Evolutionary conservation across 2,888 invertebrate genomes (phyloP).

Genomic region (Enoplolaimus lenunculus): DNA sequence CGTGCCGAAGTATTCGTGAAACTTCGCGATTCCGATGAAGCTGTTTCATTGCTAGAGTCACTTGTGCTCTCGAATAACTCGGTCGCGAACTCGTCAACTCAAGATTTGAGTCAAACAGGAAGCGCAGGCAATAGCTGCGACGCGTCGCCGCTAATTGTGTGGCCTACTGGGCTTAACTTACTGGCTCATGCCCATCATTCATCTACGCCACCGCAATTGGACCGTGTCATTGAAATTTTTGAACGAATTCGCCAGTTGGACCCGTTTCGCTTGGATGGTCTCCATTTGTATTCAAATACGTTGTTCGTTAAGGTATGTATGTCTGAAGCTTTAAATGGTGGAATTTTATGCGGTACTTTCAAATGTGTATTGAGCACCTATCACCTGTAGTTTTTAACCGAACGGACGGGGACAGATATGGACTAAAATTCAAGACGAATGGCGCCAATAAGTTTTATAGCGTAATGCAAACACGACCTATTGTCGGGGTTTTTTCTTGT

Average conservation of each 20-base stretch:
- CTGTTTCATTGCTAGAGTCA: conserved; percentile 63
- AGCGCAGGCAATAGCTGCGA: conserved; percentile 35
- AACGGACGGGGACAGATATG: too few relatives aligned
- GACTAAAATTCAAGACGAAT: too few relatives aligned
- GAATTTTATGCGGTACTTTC: too few relatives aligned
- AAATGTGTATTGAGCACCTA: not conserved
- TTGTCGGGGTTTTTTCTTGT: too few relatives aligned
- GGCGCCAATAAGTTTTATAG: too few relatives aligned
- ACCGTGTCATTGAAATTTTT: conserved; percentile 47
- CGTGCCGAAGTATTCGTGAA: conserved; percentile 75
- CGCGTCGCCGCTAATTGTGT: conserved; percentile 62
- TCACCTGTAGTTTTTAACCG: too few relatives aligned
- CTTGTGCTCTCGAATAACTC: conserved; percentile 46
- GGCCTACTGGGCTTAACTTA: conserved; percentile 75
- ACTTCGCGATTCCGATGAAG: conserved; percentile 73
- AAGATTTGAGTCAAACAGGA: too few relatives aligned
- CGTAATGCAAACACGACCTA: too few relatives aligned
- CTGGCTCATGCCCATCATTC: conserved; percentile 73
- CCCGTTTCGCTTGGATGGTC: conserved; percentile 81
- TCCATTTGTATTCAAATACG: conserved; percentile 90
- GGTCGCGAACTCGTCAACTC: too few relatives aligned
- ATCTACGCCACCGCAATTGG: conserved; percentile 29
- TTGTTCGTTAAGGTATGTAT: conserved; percentile 61
- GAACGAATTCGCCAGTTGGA: conserved; percentile 66
- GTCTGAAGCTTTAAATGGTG: not conserved